A percentile compares a stretch with the other conserved stretches of the same genome.
phyloP scores from a whole-genome alignment of 2,888 invertebrate species.

The Drosophila anomalata region DNA sequence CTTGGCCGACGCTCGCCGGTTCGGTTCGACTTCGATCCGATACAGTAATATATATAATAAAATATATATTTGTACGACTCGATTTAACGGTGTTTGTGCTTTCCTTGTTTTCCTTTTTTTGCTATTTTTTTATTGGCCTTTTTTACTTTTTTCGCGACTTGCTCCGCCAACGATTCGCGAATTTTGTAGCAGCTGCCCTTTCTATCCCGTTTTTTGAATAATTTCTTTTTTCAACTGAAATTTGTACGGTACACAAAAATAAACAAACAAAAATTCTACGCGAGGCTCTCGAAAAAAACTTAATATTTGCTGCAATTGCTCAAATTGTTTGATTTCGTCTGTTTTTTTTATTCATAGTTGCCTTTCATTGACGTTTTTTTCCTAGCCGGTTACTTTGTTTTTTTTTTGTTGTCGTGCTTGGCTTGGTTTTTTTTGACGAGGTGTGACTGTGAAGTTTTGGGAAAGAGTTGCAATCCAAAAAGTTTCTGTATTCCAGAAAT shows the following conservation, averaged over 20 bases:
- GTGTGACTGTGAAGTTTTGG: background rate
- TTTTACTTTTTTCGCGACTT: constrained; percentile 16
- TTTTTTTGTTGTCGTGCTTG: background rate
- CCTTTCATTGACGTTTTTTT: constrained; percentile 25
- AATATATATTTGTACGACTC: background rate
- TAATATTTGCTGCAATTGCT: constrained; percentile 26
- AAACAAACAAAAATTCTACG: constrained; percentile 8
- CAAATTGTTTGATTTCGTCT: constrained; percentile 23
- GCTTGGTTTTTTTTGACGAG: constrained; percentile 11
- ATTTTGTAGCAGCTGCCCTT: constrained; percentile 24
- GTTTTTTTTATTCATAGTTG: background rate
- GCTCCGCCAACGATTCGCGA: constrained; percentile 14
- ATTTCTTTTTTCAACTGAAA: constrained; percentile 48
- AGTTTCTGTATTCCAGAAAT: too few relatives aligned
- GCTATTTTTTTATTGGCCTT: constrained; percentile 4
- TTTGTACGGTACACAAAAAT: constrained; percentile 43
- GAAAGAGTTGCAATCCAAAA: background rate
- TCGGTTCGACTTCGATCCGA: constrained; percentile 54
- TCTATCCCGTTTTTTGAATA: constrained; percentile 30
- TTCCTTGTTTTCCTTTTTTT: background rate
- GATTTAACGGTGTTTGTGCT: background rate
- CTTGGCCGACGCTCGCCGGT: constrained; percentile 76
- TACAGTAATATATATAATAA: background rate
- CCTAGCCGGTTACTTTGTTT: constrained; percentile 1
- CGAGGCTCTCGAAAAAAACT: constrained; percentile 2